Base-by-base conservation (phyloP, 2,113 vertebrate genomes). In the Apeltes quadracus region DNA sequence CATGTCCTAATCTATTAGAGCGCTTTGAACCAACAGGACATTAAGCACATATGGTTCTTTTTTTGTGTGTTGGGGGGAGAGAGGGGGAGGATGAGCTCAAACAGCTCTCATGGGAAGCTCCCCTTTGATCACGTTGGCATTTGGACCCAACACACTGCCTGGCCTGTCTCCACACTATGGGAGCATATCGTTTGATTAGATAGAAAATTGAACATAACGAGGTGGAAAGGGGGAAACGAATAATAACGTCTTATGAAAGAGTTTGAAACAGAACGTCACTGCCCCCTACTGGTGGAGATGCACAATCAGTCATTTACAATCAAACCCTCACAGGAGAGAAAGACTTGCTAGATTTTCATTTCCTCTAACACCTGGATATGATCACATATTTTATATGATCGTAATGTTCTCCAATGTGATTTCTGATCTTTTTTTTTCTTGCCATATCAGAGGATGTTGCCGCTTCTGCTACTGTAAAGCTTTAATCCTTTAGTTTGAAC, bases 221-320 rank as follows among this genome's bases (percentile, higher is more conserved):
- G 75, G 15, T 23, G 48, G 83, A 69, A 85, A 46, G 34, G 41
- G 29, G 36, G 32, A 56, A 61, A 78, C 27, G 61, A 76, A 69
- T 18, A 87, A 82, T 36, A 25, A 76, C 59, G 59, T 25, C 65
- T 36, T 29, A 48, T 67, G 27, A 79, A 72, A 13, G 56, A 36
- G 59, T 32, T 18, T 72, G 71, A 74, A 70, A 22, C 34, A 82
- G 86, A 87, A 18, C 85, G 86, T 79, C 84, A 91, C 84, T 91
- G 89, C 84, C 91, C 86, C 87, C 90, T 13, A 75, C 63, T 90
- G 88, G 83, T 69, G 81, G 79, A 87, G 41, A 36, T 7, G 5
- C 4, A 15, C 16, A 61, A 6, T 34, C 32, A 23, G 3, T 22
- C 16, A 7, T 53, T 61, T 59, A 22, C 29, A 27, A 22, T 74